Base-by-base conservation (phyloP, 2,797 vertebrate genomes). In the Allobates femoralis region DNA sequence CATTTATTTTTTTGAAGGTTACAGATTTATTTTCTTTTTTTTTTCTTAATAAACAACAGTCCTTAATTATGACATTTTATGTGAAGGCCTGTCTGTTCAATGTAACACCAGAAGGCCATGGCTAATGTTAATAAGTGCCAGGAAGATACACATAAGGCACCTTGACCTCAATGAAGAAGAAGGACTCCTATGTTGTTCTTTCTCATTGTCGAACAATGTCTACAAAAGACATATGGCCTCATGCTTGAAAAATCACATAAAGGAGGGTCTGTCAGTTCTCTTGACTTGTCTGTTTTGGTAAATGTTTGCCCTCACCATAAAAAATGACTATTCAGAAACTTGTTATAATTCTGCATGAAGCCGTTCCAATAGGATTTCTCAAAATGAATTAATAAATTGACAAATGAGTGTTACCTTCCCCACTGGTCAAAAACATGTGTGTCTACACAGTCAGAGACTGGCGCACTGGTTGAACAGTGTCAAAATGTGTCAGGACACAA, bases 231-330 rank as follows among this genome's bases (percentile, higher is more conserved):
- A 7, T 7, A 41, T 23, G 26, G 50, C 50, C 51, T 62, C 5
- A 71, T 62, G 46, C 79, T 66, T 81, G 26, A 86, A 81, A 86
- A 28, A 56, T 86, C 85, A 81, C 78, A 53, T 74, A 81, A 12
- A 53, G n/a, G 16, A 53, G 28, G 41, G 41, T 46, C 41, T 46
- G 41, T 46, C 41, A 10, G 41, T 46, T 11, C 41, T 46, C 41
- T 46, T 46, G 41, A 46, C 41, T 8, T 46, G 41, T 46, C 11
- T 46, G 41, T 46, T 46, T 46, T 46, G 11, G 41, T 46, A 10
- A 46, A 46, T 8, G 41, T 1, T 46, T 46, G 5, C 41, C 11
- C 11, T 46, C 11, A 46, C 41, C 41, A 46, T 46, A 46, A 46
- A 46, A n/a, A 46, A 46, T 46, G 7, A 46, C 41, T 46, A 46